Evolutionary conservation across 2,888 invertebrate genomes (phyloP), one percentile per base, ranked within the genome.

Genomic region (Luperina nickerlii): DNA sequence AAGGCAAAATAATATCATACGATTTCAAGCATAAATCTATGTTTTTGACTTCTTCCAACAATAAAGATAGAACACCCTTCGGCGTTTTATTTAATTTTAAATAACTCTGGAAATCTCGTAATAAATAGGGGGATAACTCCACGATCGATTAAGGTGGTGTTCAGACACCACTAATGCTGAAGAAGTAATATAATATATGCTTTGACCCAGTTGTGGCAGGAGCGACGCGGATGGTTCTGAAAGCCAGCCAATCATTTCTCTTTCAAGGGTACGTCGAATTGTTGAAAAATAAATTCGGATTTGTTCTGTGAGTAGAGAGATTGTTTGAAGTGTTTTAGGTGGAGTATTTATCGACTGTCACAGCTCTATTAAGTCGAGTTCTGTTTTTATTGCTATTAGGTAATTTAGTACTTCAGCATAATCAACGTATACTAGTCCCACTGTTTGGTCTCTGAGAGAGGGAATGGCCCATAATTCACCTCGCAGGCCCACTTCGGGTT

Each of bases 171-270:
- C 62, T 69, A 45, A 13, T 48, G n/a, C 38, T 72, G 62, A 79
- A 80, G 71, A 73, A 83, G 67, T 72, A 65, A 76, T 73, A 51
- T 57, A 62, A 54, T 66, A 69, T 74, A 77, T 80, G 75, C 78
- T 60, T 80, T 82, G 75, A 81, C 83, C 81, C 74, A 81, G 74
- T 80, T 88, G 48, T 62, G 62, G 45, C 13, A 45, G 60, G 62
- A 72, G 54, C 45, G 66, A 69, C 27, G 63, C 51, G 42, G 51
- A 70, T 81, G 45, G 69, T 74, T 88, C 63, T 69, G 71, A 87
- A 79, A 79, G 76, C 78, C 82, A 79, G 75, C 75, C 74, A 80
- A 81, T 82, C 74, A 82, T 84, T 81, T 82, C 42, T 76, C 70
- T 78, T 87, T 75, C 67, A 83, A 83, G 57, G 70, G 54, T 63